A percentile compares a stretch with the other conserved stretches of the same genome.
Evolutionary conservation across 2,888 invertebrate genomes (phyloP).

Genomic region (Gonocerus acuteangulatus): DNA sequence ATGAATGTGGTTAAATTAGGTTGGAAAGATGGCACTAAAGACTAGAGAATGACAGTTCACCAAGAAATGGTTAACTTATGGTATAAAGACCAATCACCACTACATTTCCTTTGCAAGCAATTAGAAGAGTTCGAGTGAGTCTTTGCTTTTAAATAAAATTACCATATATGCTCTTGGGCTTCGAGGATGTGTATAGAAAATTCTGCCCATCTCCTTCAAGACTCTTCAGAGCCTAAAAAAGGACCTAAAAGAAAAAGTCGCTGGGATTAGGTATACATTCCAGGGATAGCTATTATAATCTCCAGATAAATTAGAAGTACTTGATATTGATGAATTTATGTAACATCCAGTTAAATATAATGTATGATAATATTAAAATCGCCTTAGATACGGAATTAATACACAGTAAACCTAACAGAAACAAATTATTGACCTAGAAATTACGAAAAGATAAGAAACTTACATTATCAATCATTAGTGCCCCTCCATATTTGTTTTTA

Average conservation of each 20-base stretch:
- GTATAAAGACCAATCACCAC: constrained; percentile 22
- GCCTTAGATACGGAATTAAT: too few relatives aligned
- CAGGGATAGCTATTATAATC: too few relatives aligned
- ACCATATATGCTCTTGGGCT: constrained; percentile 13
- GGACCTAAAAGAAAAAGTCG: constrained; percentile 8
- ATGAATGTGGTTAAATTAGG: constrained; percentile 5
- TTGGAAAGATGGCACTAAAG: constrained; percentile 19
- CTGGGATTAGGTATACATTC: too few relatives aligned
- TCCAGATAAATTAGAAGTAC: too few relatives aligned
- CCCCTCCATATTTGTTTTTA: constrained; percentile 23
- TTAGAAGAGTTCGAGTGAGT: constrained; percentile 13
- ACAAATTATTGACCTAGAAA: background rate
- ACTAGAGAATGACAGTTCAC: constrained; percentile 23
- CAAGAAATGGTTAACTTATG: constrained; percentile 20
- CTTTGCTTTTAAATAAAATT: constrained; percentile 16
- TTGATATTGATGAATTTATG: too few relatives aligned
- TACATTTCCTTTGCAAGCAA: constrained; percentile 22
- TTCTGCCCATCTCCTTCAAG: constrained; percentile 7
- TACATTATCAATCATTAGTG: constrained; percentile 17
- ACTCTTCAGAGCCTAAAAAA: constrained; percentile 5
- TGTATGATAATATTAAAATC: too few relatives aligned
- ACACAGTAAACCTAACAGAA: too few relatives aligned
- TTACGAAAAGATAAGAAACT: constrained; percentile 13
- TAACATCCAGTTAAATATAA: too few relatives aligned
- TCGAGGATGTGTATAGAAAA: background rate